Percentiles rank a stretch among this genome's conserved stretches.
Evolutionary conservation across 2,113 vertebrate genomes (phyloP).

Genomic region (Phylloscopus trochilus): DNA sequence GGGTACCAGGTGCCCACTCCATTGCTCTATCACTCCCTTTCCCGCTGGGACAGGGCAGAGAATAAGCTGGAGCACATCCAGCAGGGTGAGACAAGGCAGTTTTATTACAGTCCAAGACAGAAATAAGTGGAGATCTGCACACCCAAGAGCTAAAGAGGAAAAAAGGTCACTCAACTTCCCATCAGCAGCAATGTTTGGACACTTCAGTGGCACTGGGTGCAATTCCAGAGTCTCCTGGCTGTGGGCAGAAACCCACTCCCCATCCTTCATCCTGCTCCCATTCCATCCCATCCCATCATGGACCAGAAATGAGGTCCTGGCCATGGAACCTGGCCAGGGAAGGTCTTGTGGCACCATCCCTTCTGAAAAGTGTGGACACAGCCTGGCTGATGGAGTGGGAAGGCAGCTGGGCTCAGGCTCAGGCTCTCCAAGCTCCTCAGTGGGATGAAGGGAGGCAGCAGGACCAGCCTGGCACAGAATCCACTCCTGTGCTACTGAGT

Average conservation of each 20-base stretch:
- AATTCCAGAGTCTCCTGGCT: background rate
- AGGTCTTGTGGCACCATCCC: background rate
- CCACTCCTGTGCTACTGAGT: background rate
- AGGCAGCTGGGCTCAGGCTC: background rate
- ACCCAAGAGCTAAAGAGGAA: background rate
- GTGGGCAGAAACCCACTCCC: background rate
- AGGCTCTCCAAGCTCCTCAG: background rate
- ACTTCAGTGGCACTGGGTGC: fast-evolving
- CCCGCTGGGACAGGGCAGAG: background rate
- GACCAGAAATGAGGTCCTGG: background rate
- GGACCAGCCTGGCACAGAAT: background rate
- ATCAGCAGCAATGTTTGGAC: background rate
- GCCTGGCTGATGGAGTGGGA: background rate
- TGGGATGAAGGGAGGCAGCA: background rate
- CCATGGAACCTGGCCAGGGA: background rate
- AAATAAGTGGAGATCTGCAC: background rate
- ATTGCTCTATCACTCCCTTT: background rate
- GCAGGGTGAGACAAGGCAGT: background rate
- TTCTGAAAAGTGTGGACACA: background rate
- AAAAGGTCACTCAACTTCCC: background rate
- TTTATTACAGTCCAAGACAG: background rate
- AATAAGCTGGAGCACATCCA: background rate
- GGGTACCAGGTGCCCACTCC: background rate
- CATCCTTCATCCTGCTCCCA: background rate
- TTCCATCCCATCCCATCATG: background rate